A percentile compares a stretch with the other conserved stretches of the same genome.
These are phyloP conservation scores for Nyctalus aviator DNA, from an alignment of 2,797 vertebrate species.

Conservation along the genomic window DNA sequence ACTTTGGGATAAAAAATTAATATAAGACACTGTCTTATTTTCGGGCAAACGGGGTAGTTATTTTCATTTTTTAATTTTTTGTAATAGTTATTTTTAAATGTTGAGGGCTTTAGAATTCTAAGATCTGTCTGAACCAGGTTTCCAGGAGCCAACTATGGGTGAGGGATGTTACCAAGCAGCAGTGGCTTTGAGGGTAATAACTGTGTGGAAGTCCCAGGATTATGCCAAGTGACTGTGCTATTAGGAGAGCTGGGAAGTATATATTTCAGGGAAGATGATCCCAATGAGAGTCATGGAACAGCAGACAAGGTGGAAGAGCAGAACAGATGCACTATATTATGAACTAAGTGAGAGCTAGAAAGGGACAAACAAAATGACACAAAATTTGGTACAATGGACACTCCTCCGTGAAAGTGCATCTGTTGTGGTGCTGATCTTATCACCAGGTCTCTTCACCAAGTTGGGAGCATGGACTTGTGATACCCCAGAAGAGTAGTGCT, in stretches of 20 bases:
- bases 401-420: background rate
- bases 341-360: background rate
- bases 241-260: background rate
- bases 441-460: background rate
- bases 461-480: background rate
- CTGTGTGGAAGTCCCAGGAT: background rate
- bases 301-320: background rate
- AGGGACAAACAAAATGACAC: background rate
- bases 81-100: background rate
- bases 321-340: background rate
- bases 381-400: background rate
- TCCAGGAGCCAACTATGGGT: background rate
- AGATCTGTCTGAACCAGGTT: background rate
- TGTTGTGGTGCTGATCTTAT: background rate
- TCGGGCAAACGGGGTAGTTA: background rate
- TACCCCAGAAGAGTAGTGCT: background rate
- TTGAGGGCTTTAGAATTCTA: slow-evolving; percentile 8
- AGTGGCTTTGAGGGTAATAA: background rate
- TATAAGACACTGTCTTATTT: too few relatives aligned
- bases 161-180: background rate
- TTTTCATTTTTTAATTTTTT: background rate
- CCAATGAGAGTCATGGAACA: background rate
- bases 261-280: background rate
- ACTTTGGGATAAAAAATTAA: too few relatives aligned
- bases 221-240: background rate